Base-by-base conservation (phyloP, 1,140 invertebrate genomes). In the Cydia splendana region DNA sequence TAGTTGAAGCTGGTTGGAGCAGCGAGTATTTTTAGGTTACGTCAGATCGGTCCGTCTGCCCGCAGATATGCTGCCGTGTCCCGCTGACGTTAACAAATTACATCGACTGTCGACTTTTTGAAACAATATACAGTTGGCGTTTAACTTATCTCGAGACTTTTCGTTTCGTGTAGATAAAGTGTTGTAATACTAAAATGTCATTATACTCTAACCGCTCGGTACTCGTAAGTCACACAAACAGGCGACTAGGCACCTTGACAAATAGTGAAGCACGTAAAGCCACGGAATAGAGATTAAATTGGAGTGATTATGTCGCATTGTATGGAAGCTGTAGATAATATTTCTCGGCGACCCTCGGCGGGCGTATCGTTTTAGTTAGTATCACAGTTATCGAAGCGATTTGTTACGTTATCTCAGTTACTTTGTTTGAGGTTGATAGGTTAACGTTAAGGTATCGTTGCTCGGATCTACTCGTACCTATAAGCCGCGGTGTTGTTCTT, bases 111-210 rank as follows among this genome's bases (percentile, higher is more conserved):
- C 87, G 87, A 86, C 85, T 88, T 87, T 87, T 82, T 90, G 89
- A 93, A 91, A 91, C 91, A 93, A 93, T 93, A 91, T 91, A 91
- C 87, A 85, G 86, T 89, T 89, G 87, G 85, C 89, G 91, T 91
- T 91, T 91, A 91, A 88, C 85, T 91, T 92, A 92, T 91, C 91
- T 93, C 78, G 78, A 79, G 80, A 90, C 83, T 91, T 91, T 91
- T 91, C 88, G 88, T 91, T 87, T 85, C 85, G 85, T 85, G 83
- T 87, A 90, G 90, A 93, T 93, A 93, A 90, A 88, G 88, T 84
- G 89, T 90, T 90, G 88, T 91, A 91, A 88, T 89, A 91, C 91
- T 93, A 91, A 93, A 93, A 91, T 91, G 89, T 91, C 90, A 93
- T 93, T 91, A 93, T 87, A 87, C 84, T 88, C 82, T 74, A 80